Evolutionary conservation across 2,113 vertebrate species (phyloP).

Genomic region (Uria lomvia): DNA sequence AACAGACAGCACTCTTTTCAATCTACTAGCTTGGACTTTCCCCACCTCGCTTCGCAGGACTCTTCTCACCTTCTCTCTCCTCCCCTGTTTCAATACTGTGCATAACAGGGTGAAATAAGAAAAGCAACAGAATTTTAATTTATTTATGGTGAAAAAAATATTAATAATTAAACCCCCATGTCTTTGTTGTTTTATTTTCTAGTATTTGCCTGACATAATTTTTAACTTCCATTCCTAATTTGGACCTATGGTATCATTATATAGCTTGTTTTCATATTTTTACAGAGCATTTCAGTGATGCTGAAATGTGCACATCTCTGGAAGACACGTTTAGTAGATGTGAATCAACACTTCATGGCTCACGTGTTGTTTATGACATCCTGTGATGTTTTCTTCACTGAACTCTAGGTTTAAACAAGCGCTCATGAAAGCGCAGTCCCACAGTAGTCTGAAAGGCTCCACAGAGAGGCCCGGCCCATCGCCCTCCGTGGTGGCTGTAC

Average conservation of each 20-base stretch:
- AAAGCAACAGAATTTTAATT: background rate
- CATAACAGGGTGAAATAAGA: background rate
- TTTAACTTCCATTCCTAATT: background rate
- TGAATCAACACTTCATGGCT: background rate
- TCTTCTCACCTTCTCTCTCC: background rate
- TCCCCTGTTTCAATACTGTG: background rate
- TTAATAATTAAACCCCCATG: accelerated
- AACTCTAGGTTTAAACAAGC: background rate
- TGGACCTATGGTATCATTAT: background rate
- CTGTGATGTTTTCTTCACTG: background rate
- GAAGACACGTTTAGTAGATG: background rate
- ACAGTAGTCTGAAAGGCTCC: background rate
- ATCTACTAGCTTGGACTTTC: background rate
- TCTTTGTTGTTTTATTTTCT: background rate
- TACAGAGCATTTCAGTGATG: background rate
- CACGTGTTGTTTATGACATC: background rate
- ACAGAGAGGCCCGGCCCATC: background rate
- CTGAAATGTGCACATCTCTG: background rate
- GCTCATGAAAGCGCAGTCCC: background rate
- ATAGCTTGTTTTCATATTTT: background rate
- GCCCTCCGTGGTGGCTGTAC: background rate
- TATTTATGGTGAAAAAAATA: background rate
- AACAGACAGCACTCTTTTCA: background rate
- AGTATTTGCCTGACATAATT: background rate
- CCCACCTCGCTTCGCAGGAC: background rate